phyloP scores from a whole-genome alignment of 2,888 invertebrate species.

The Ormia ochracea region DNA sequence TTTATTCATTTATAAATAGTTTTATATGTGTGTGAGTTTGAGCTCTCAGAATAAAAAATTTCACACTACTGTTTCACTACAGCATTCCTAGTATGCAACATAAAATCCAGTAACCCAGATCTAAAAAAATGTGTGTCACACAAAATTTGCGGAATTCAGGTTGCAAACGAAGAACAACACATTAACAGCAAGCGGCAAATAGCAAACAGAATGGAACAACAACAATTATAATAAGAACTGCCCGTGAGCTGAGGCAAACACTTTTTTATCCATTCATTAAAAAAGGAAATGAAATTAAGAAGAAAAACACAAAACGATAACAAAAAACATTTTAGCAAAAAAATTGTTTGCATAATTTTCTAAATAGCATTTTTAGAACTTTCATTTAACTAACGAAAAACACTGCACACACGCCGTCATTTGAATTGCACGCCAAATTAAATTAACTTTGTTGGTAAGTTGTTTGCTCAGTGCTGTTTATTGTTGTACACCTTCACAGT shows the following conservation, averaged over 20 bases:
- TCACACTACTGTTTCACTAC: not conserved
- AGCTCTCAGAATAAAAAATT: not conserved
- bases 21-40: not conserved
- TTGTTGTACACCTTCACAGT: not conserved
- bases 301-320: constrained; percentile 31
- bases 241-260: not conserved
- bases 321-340: constrained; percentile 28
- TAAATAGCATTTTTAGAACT: constrained; percentile 9
- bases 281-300: not conserved
- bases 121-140: constrained; percentile 58
- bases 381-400: constrained; percentile 24
- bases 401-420: not conserved
- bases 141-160: constrained; percentile 61
- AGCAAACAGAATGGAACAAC: not conserved
- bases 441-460: constrained; percentile 13
- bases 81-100: constrained; percentile 47
- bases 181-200: constrained; percentile 1
- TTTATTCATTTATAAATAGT: not conserved
- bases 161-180: constrained; percentile 52
- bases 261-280: constrained; percentile 17
- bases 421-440: not conserved
- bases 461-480: not conserved
- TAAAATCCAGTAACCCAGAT: constrained; percentile 60
- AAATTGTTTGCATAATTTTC: constrained; percentile 39
- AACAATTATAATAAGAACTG: constrained; percentile 29